These are phyloP conservation scores for Zaprionus obscuricornis DNA, from an alignment of 2,888 invertebrate species.

Conservation along the genomic window DNA sequence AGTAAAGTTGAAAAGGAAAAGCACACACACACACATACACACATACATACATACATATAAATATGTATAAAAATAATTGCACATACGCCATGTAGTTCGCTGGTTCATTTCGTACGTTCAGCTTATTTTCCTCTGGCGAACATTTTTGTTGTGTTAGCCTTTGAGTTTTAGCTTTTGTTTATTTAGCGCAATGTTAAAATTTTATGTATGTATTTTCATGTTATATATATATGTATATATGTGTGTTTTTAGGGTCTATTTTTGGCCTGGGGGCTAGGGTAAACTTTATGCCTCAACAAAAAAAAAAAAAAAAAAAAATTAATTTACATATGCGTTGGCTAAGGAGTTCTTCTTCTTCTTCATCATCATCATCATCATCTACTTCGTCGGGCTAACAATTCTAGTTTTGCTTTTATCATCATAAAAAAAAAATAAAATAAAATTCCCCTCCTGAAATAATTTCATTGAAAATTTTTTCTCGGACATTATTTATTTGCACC, in stretches of 20 bases:
- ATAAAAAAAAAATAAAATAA: background rate
- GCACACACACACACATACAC: conserved; percentile 2
- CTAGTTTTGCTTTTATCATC: no score
- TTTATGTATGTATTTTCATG: conserved; percentile 3
- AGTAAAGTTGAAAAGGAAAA: no score
- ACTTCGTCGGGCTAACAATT: no score
- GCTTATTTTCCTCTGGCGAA: conserved; percentile 1
- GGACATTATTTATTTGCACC: conserved; percentile 28
- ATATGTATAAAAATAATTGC: conserved; percentile 34
- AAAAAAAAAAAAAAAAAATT: conserved; percentile 26
- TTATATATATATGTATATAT: conserved; percentile 5
- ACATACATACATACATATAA: no score
- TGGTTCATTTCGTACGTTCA: conserved; percentile 21
- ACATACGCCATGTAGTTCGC: conserved; percentile 52
- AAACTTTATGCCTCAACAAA: conserved; percentile 41
- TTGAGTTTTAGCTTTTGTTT: conserved; percentile 35
- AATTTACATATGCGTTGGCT: conserved; percentile 39
- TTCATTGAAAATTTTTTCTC: conserved; percentile 25
- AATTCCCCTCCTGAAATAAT: no score
- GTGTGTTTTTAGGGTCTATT: conserved; percentile 31
- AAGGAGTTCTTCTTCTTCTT: no score
- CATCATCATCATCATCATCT: no score
- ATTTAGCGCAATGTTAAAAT: conserved; percentile 39
- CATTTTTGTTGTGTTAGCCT: conserved; percentile 19
- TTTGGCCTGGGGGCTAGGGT: conserved; percentile 31